A percentile compares a stretch with the other conserved stretches of the same genome.
Conservation (phyloP, 2,113 vertebrate genomes). For the Anser brachyrhynchus region DNA sequence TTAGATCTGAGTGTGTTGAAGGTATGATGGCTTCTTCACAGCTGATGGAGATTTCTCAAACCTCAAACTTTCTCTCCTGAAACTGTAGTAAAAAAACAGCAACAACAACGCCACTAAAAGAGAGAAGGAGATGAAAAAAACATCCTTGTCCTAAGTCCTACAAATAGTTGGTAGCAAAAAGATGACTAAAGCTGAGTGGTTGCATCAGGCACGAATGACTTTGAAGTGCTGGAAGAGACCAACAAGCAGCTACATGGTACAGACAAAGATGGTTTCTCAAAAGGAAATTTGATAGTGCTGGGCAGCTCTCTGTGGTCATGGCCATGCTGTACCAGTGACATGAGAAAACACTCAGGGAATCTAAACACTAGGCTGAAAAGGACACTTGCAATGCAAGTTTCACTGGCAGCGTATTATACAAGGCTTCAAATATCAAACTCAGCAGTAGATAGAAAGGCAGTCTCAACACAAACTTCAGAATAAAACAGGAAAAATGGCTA, state of each 20-base stretch:
- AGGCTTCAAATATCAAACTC: background rate
- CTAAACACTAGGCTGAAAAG: background rate
- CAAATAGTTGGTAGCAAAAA: background rate
- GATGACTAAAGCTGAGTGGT: background rate
- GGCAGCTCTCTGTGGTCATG: background rate
- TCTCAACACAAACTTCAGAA: background rate
- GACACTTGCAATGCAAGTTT: background rate
- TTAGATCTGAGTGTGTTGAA: background rate
- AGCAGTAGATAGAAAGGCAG: background rate
- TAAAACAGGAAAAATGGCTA: background rate
- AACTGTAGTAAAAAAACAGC: background rate
- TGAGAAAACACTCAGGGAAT: background rate
- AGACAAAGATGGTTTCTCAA: background rate
- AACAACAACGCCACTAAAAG: background rate
- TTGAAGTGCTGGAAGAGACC: background rate
- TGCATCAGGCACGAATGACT: no score
- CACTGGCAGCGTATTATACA: background rate
- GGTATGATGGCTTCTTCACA: background rate
- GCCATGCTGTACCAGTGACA: background rate
- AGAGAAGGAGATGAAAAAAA: background rate
- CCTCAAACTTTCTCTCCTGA: background rate
- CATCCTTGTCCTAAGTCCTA: background rate
- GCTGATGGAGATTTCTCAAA: background rate
- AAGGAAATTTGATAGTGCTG: background rate
- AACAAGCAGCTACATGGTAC: background rate